Percentiles rank a stretch among this genome's conserved stretches.
Conservation (phyloP, 2,888 invertebrate genomes). For the Andrena minutula region DNA sequence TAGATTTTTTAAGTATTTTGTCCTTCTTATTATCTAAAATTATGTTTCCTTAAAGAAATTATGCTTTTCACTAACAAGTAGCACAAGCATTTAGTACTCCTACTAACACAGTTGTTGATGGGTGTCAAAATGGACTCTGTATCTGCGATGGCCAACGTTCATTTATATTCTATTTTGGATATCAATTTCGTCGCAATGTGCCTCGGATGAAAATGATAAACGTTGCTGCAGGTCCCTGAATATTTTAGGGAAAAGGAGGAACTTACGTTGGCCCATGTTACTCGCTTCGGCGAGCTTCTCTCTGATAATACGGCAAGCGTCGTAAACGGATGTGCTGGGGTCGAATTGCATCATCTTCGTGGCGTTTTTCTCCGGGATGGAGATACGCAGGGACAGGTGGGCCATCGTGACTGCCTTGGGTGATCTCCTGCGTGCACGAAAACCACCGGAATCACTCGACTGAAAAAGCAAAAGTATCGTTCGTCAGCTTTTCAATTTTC, state of each 20-base stretch:
- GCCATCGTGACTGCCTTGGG: conserved; percentile 86
- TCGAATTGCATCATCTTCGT: conserved; percentile 99
- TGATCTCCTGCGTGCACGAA: conserved; percentile 77
- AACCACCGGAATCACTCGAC: conserved; percentile 81
- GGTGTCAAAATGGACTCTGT: no score
- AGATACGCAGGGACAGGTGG: conserved; percentile 93
- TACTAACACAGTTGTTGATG: no score
- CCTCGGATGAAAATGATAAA: neutral
- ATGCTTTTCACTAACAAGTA: no score
- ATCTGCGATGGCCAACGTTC: neutral
- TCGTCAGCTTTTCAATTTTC: conserved; percentile 2
- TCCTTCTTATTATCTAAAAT: no score
- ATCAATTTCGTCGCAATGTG: neutral
- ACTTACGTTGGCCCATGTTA: conserved; percentile 95
- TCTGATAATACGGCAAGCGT: conserved; percentile 97
- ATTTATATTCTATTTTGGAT: neutral
- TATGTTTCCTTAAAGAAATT: no score
- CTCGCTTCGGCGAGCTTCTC: conserved; percentile 96
- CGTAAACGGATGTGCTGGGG: conserved; percentile 97
- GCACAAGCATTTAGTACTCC: no score
- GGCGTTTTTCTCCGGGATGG: conserved; percentile 94
- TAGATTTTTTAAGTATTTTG: no score
- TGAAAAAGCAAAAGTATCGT: conserved; percentile 67
- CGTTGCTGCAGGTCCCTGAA: conserved; percentile 31
- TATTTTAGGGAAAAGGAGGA: conserved; percentile 35